Evolutionary conservation across 2,113 vertebrate genomes (phyloP).

Genomic region (Saccopteryx leptura): DNA sequence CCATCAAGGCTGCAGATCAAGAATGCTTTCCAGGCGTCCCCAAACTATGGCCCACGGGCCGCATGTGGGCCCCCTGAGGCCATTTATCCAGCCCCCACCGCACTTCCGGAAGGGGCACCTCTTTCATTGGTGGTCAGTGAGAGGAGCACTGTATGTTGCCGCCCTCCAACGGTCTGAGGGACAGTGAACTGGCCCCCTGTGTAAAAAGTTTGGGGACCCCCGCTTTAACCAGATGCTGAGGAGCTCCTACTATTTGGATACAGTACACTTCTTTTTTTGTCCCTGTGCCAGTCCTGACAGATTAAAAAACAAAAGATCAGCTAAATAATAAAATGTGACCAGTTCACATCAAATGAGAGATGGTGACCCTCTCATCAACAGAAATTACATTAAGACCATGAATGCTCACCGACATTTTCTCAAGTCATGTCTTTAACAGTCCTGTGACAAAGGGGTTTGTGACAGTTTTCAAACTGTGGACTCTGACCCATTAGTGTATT

Average conservation of each 20-base stretch:
- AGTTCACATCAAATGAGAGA: neutral
- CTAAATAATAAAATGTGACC: neutral
- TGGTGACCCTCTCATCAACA: neutral
- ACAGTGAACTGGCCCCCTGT: too few relatives aligned
- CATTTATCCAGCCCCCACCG: too few relatives aligned
- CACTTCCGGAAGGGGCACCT: too few relatives aligned
- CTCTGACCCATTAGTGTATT: neutral
- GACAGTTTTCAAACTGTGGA: neutral
- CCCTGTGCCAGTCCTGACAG: neutral
- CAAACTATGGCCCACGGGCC: too few relatives aligned
- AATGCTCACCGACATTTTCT: neutral
- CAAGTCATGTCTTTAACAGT: neutral
- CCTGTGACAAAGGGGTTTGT: neutral
- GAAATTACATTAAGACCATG: neutral
- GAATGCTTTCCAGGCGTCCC: neutral
- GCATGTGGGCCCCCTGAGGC: too few relatives aligned
- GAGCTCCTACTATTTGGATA: neutral
- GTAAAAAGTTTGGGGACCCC: too few relatives aligned
- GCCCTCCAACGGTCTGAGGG: too few relatives aligned
- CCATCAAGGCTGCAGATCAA: neutral
- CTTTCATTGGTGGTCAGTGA: too few relatives aligned
- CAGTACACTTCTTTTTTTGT: neutral
- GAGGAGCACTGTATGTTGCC: too few relatives aligned
- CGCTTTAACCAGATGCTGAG: neutral
- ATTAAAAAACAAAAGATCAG: neutral